phyloP scores from a whole-genome alignment of 1,140 invertebrate genomes.

The Drosophila melanogaster region DNA sequence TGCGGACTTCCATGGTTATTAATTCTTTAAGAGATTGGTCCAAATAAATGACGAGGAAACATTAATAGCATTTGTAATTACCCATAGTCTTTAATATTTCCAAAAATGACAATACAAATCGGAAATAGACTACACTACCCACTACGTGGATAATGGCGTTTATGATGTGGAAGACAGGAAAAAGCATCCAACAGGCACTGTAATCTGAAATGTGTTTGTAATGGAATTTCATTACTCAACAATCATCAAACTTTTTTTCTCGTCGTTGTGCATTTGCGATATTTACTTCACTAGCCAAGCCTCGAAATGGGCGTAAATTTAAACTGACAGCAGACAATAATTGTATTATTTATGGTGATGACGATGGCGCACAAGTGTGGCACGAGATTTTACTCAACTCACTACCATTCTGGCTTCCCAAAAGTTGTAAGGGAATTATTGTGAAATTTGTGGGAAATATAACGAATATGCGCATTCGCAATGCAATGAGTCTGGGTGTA shows the following conservation, averaged over 20 bases:
- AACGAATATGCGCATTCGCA: slow-evolving; percentile 59
- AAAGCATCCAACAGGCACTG: slow-evolving; percentile 24
- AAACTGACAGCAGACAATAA: slow-evolving; percentile 79
- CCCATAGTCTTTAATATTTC: background rate
- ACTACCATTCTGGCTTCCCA: slow-evolving; percentile 31
- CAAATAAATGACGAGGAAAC: background rate
- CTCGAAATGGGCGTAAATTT: slow-evolving; percentile 66
- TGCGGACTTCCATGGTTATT: too few relatives aligned
- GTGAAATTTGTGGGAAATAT: slow-evolving; percentile 70
- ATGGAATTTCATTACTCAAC: slow-evolving; percentile 55
- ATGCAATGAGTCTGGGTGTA: slow-evolving; percentile 7
- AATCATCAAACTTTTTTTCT: slow-evolving; percentile 1
- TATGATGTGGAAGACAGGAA: slow-evolving; percentile 14
- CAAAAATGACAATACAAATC: slow-evolving; percentile 4
- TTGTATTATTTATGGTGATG: slow-evolving; percentile 82
- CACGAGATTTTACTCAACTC: slow-evolving; percentile 2
- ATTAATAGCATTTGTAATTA: background rate
- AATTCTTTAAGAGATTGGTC: too few relatives aligned
- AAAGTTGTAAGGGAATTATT: slow-evolving; percentile 79
- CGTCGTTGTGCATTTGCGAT: slow-evolving; percentile 51
- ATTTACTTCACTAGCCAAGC: slow-evolving; percentile 44
- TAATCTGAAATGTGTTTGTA: slow-evolving; percentile 73
- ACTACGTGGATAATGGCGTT: slow-evolving; percentile 1
- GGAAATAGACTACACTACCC: background rate
- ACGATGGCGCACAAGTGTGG: slow-evolving; percentile 39